Base-by-base conservation (phyloP, 1,140 invertebrate species). In the Panagrolaimus sp. region DNA sequence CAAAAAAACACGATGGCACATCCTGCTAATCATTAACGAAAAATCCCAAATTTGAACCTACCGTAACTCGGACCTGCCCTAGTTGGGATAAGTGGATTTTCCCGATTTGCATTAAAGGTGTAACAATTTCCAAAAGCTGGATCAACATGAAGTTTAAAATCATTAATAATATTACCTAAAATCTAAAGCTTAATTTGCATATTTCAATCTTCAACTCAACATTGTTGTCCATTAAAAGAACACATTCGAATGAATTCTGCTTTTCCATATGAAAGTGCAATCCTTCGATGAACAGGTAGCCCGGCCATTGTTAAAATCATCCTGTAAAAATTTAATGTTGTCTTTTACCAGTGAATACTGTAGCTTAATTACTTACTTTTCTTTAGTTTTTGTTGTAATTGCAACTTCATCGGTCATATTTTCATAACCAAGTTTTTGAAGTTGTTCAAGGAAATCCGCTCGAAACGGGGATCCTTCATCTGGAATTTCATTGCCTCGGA, bases 211-310 rank as follows among this genome's bases (percentile, higher is more conserved):
- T 38, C 7, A 38, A 38, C 2, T 7, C 2, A 38, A 38, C 38
- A 68, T 4, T 63, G 44, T 24, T 73, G 45, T 7, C 73, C 77
- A 69, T 82, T 80, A 48, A 82, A 82, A 1, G 81, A 82, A 71
- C 80, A 83, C 80, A 82, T 82, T 69, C 71, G 64, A 28, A 82
- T 83, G 26, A 83, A 76, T 64, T 82, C 80, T 3, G 71, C 65
- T 66, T 82, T 80, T 44, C 82, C 81, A 67, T 83, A 82, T 12
- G 77, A 77, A 9, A 82, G 69, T 8, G 81, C 82, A 43, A 79
- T 81, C 63, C 81, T 44, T 12, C 77, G 74, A 44, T 77, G 67
- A 45, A 67, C 38, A 2, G 73, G 77, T 14, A 80, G 66, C n/a
- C 65, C 70, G 26, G 80, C 78, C 80, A 82, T 81, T 48, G 78